Evolutionary conservation across 2,888 invertebrate species (phyloP), one percentile per base, ranked within the genome.

Genomic region (Epinotia ramella): DNA sequence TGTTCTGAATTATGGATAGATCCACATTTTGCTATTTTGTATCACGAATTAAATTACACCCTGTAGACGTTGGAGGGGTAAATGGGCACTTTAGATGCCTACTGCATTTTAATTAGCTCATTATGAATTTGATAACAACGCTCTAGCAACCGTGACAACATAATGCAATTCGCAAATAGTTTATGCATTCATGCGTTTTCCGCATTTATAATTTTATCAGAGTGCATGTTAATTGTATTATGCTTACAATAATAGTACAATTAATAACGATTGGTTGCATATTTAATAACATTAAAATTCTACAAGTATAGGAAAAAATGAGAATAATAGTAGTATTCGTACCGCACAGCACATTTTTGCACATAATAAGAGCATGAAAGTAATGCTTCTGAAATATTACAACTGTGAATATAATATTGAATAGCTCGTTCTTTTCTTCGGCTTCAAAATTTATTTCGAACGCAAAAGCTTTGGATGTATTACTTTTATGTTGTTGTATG

Each of bases 361-460:
- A 90, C 90, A 87, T 88, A 86, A 84, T 82, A 79, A 79, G 79
- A 79, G 86, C 89, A 89, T 87, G 84, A 81, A 86, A 86, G 84
- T 86, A 86, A 86, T 83, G 79, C 81, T 79, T 81, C 28, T 62
- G 53, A 77, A 73, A 33, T 7, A 24, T 57, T 44, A 40, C 4
- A 20, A 67, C 7, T 57, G 18, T 57, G 40, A 57, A 49, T 49
- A 65, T 16, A 28, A 33, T 65, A 44, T 33, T 33, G 0, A 7
- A 65, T 71, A 62, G 65, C 60, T 71, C 18, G 7, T 71, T 75
- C 6, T 11, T 75, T 66, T 75, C 53, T 70, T 71, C 44, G 4
- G 65, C 70, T 70, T 68, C 24, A 3, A 13, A 75, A 49, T 40
- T 70, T 44, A 60, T 63, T 57, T 59, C 2, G 12, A 67, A 59